Conservation (phyloP, 2,888 invertebrate species). For the Pristionchus entomophagus region DNA sequence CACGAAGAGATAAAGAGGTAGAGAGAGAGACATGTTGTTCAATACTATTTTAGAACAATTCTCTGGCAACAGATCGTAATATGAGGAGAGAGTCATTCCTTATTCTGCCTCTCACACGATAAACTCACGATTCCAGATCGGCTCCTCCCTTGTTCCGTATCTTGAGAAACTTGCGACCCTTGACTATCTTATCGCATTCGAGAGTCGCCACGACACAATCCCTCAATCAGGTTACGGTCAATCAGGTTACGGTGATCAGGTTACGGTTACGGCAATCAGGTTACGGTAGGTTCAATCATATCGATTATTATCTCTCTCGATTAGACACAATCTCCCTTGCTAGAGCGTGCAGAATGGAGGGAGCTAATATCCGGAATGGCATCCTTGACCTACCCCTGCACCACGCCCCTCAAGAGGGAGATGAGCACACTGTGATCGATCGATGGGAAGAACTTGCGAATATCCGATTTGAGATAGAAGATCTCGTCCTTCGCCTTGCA, state of each 20-base stretch:
- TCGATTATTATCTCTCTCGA: too few relatives aligned
- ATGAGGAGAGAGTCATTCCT: too few relatives aligned
- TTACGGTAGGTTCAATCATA: too few relatives aligned
- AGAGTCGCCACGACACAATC: background rate
- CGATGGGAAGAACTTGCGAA: background rate
- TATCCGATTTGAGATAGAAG: background rate
- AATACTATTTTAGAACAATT: background rate
- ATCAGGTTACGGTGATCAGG: too few relatives aligned
- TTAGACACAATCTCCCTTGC: too few relatives aligned
- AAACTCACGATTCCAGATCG: background rate
- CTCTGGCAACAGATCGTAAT: too few relatives aligned
- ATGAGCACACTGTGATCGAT: background rate
- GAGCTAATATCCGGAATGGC: too few relatives aligned
- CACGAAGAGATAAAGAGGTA: too few relatives aligned
- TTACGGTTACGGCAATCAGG: too few relatives aligned
- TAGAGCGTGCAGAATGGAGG: too few relatives aligned
- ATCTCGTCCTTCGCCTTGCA: background rate
- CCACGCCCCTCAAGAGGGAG: background rate
- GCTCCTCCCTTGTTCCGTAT: background rate
- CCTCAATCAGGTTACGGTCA: background rate
- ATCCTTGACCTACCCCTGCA: background rate
- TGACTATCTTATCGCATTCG: background rate
- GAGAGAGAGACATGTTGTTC: background rate
- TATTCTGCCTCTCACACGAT: background rate
- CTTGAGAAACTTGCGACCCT: background rate